Base-by-base conservation (phyloP, 2,888 invertebrate genomes). In the Thumatha senex region DNA sequence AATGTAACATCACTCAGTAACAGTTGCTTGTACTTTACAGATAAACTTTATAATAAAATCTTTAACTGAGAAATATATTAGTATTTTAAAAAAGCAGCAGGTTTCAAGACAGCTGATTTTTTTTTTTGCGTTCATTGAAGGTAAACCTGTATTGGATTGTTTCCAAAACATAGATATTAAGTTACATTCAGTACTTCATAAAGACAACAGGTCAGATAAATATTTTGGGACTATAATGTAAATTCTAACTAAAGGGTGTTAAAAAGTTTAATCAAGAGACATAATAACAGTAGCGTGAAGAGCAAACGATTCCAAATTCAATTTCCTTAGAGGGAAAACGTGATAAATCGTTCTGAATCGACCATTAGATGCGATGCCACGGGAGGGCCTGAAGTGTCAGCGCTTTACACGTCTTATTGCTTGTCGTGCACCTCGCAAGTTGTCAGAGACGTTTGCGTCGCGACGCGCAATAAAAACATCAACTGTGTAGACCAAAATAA, bases 381-480 rank as follows among this genome's bases (percentile, higher is more conserved):
- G 85, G 83, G 79, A 88, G 86, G 84, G 84, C 58, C 58, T 58
- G 61, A 45, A 63, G 61, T 61, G 67, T 84, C 77, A 81, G 81
- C 83, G 82, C 78, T 83, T 82, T 81, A 78, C 80, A 82, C 78
- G 81, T 85, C 87, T 86, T 86, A 85, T 87, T 87, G 84, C 82
- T 83, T 83, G 84, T 86, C 84, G 78, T 73, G 77, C 69, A 69
- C 67, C 70, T 74, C 71, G 61, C 76, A 74, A 77, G 76, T 76
- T 76, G 76, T 70, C 78, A 74, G 69, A 78, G 79, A 63, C 74
- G 75, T 59, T 72, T 68, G 77, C 78, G 82, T 78, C 86, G 87
- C 86, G 86, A 75, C 80, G 78, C 82, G 83, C 89, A 90, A 90
- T 90, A 91, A 91, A 91, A 90, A 88, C 91, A 90, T 89, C 91